phyloP scores from a whole-genome alignment of 2,113 vertebrate genomes.

The Lucifuga dentata region DNA sequence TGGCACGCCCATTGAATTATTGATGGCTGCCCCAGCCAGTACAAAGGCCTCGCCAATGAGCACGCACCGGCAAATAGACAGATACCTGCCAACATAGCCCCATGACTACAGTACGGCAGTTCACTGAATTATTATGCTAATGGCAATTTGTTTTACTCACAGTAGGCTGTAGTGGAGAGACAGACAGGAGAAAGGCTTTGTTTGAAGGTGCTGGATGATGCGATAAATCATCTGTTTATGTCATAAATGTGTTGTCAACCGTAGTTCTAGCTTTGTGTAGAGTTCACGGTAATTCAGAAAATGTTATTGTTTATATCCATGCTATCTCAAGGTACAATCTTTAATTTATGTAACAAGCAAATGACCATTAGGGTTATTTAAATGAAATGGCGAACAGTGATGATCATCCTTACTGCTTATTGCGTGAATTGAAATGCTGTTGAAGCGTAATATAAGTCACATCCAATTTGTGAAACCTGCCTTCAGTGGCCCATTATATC shows the following conservation, averaged over 20 bases:
- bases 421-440: slow-evolving; percentile 37
- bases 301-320: not conserved
- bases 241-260: slow-evolving; percentile 28
- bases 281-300: not conserved
- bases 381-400: slow-evolving; percentile 25
- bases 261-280: not conserved
- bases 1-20: slow-evolving; percentile 77
- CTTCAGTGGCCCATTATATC: slow-evolving; percentile 62
- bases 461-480: slow-evolving; percentile 65
- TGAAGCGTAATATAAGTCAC: slow-evolving; percentile 48
- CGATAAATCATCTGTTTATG: slow-evolving; percentile 28
- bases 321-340: slow-evolving; percentile 15
- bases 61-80: slow-evolving; percentile 52
- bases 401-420: slow-evolving; percentile 34
- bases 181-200: slow-evolving; percentile 9
- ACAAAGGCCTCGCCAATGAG: slow-evolving; percentile 59
- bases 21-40: slow-evolving; percentile 72
- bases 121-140: slow-evolving; percentile 64
- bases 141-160: slow-evolving; percentile 56
- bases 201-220: slow-evolving; percentile 5
- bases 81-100: slow-evolving; percentile 56
- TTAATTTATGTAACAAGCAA: slow-evolving; percentile 35
- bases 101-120: slow-evolving; percentile 38
- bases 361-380: slow-evolving; percentile 41
- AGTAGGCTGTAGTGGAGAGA: not conserved